These are phyloP conservation scores for Lampris megalopsis DNA, from an alignment of 2,113 vertebrate genomes.

Conservation along the genomic window DNA sequence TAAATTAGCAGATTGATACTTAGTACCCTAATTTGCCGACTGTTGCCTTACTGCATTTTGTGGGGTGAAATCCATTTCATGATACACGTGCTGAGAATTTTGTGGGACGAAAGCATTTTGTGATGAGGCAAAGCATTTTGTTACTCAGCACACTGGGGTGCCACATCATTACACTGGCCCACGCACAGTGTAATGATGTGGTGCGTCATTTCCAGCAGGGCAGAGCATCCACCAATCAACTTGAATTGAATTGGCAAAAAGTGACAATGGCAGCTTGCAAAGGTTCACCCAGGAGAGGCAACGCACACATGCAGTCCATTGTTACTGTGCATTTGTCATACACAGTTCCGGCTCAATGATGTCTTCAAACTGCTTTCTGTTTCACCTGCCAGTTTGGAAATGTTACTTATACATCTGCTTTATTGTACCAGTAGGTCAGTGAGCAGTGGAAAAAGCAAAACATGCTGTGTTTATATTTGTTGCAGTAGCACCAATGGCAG, in stretches of 20 bases:
- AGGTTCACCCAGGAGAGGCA: background rate
- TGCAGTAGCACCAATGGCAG: background rate
- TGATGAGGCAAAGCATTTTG: too few relatives aligned
- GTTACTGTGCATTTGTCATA: constrained; percentile 41
- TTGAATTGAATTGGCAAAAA: constrained; percentile 33
- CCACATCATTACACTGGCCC: too few relatives aligned
- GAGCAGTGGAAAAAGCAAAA: constrained; percentile 13
- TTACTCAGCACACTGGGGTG: too few relatives aligned
- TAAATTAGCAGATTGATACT: too few relatives aligned
- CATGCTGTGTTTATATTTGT: constrained; percentile 24
- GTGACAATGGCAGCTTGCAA: constrained; percentile 9
- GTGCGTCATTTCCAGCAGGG: constrained; percentile 32
- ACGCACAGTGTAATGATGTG: too few relatives aligned
- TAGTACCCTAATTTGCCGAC: too few relatives aligned
- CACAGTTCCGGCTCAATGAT: constrained; percentile 36
- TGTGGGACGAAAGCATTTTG: too few relatives aligned
- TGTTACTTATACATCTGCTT: constrained; percentile 45
- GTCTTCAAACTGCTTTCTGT: constrained; percentile 48
- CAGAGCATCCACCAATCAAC: constrained; percentile 43
- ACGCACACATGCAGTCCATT: background rate
- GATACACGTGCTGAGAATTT: too few relatives aligned
- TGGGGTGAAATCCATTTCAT: too few relatives aligned
- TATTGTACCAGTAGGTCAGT: constrained; percentile 25
- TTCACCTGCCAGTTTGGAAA: constrained; percentile 55
- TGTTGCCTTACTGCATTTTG: too few relatives aligned